Percentiles rank a stretch among this genome's conserved stretches.
Evolutionary conservation across 1,140 invertebrate species (phyloP).

Genomic region (Medauroidea extradentata): DNA sequence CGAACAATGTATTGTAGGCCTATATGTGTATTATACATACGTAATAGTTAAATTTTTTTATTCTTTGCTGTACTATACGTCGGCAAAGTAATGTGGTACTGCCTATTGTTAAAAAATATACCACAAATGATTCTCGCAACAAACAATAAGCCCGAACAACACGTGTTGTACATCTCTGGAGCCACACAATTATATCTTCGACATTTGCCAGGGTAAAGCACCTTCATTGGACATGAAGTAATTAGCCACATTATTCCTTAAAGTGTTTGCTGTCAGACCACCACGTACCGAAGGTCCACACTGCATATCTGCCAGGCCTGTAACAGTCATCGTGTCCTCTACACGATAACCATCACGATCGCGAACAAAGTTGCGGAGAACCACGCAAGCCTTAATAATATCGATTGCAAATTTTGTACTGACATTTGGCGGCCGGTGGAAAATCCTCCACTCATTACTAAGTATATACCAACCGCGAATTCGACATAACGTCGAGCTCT

Average conservation of each 20-base stretch:
- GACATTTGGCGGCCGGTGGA: conserved; percentile 29
- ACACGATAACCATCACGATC: conserved; percentile 20
- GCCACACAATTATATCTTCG: too few species aligned
- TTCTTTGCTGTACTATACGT: too few species aligned
- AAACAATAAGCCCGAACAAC: too few species aligned
- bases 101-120: too few species aligned
- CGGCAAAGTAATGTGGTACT: too few species aligned
- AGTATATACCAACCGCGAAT: conserved; percentile 31
- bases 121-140: too few species aligned
- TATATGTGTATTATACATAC: too few species aligned
- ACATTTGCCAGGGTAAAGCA: too few species aligned
- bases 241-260: background rate
- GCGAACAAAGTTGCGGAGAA: conserved; percentile 31
- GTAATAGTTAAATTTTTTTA: too few species aligned
- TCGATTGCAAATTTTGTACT: conserved; percentile 18
- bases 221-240: background rate
- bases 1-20: too few species aligned
- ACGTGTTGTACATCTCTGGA: too few species aligned
- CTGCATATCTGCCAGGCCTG: conserved; percentile 10
- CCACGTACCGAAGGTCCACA: background rate
- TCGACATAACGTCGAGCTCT: conserved; percentile 33
- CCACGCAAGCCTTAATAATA: conserved; percentile 7
- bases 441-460: conserved; percentile 27
- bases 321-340: conserved; percentile 20
- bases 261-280: background rate